phyloP scores from a whole-genome alignment of 92 coral and sea anemone genomes.

The Palythoa grandis region DNA sequence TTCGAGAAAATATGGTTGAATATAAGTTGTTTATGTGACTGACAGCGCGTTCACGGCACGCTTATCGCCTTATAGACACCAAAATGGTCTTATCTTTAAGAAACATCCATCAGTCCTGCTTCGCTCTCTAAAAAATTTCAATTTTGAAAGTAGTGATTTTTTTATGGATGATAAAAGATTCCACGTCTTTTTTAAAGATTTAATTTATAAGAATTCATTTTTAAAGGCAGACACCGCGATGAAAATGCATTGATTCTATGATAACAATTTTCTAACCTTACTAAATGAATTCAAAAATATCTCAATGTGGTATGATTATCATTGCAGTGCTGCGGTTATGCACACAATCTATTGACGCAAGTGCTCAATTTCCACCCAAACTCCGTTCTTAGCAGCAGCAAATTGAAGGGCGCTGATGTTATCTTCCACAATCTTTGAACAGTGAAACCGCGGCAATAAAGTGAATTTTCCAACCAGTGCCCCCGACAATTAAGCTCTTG shows the following conservation, averaged over 20 bases:
- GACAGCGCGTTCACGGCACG: not conserved
- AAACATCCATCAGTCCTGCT: not conserved
- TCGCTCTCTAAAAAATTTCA: not conserved
- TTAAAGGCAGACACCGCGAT: constrained; percentile 12
- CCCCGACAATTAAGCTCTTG: not conserved
- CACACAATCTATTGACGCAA: constrained; percentile 29
- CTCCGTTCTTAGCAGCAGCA: not conserved
- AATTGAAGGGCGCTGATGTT: not conserved
- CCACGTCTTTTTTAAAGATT: constrained; percentile 7
- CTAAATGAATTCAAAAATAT: not conserved
- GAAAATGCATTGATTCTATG: not conserved
- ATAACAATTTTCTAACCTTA: not conserved
- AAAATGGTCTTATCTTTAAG: not conserved
- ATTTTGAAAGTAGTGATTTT: constrained; percentile 2
- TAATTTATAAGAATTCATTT: not conserved
- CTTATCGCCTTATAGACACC: not conserved
- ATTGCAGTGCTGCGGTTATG: not conserved
- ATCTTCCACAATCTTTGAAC: not conserved
- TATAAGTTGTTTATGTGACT: not conserved
- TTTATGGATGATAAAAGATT: not conserved
- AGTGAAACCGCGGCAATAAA: not conserved
- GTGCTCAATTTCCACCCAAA: constrained; percentile 9
- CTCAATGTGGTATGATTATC: not conserved
- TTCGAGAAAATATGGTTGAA: not conserved
- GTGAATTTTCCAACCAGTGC: not conserved